Evolutionary conservation across 2,113 vertebrate species (phyloP).

Genomic region (Xiphias gladius): DNA sequence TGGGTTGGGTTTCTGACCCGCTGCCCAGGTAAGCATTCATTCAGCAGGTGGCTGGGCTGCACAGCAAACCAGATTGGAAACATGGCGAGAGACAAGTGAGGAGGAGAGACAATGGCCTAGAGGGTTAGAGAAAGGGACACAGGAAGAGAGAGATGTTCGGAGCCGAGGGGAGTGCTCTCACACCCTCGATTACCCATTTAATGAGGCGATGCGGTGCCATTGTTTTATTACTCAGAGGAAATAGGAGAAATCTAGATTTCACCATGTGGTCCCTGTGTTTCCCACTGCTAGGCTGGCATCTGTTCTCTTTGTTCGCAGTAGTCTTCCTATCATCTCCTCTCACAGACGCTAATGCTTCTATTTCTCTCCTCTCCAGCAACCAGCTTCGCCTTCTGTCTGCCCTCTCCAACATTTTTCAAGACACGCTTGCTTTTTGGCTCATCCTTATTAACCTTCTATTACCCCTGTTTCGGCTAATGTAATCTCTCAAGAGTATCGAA

Average conservation of each 20-base stretch:
- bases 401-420: slow-evolving; percentile 61
- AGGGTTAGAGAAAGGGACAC: slow-evolving; percentile 49
- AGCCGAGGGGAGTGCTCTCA: slow-evolving; percentile 72
- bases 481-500: slow-evolving; percentile 47
- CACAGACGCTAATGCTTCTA: slow-evolving; percentile 57
- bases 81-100: slow-evolving; percentile 55
- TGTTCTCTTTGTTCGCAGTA: slow-evolving; percentile 72
- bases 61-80: slow-evolving; percentile 64
- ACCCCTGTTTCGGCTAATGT: slow-evolving; percentile 48
- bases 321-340: slow-evolving; percentile 68
- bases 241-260: slow-evolving; percentile 76
- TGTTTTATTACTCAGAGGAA: slow-evolving; percentile 81
- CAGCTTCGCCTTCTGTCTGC: slow-evolving; percentile 45
- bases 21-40: slow-evolving; percentile 79
- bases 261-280: slow-evolving; percentile 68
- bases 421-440: slow-evolving; percentile 60
- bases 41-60: slow-evolving; percentile 52
- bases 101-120: slow-evolving; percentile 57
- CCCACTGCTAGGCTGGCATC: slow-evolving; percentile 79
- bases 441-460: slow-evolving; percentile 63
- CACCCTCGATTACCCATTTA: slow-evolving; percentile 82
- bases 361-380: slow-evolving; percentile 44
- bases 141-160: slow-evolving; percentile 55
- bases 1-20: slow-evolving; percentile 73
- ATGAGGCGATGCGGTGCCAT: slow-evolving; percentile 78